Evolutionary conservation across 2,888 invertebrate species (phyloP).

Genomic region (Stegana nigrithorax): DNA sequence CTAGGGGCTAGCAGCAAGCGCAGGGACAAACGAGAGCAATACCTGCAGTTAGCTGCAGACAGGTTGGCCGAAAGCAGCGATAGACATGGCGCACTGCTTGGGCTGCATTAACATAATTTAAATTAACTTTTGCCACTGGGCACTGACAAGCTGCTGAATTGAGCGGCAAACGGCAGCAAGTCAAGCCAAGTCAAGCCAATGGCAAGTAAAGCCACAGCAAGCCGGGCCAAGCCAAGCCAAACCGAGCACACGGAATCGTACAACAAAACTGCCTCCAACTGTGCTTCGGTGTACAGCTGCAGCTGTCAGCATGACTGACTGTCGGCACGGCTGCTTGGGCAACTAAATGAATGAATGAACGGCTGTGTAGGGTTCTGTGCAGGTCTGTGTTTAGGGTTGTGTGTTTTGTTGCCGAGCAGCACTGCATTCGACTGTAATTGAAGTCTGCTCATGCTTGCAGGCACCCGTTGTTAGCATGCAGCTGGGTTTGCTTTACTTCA

Average conservation of each 20-base stretch:
- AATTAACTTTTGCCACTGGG: constrained; percentile 32
- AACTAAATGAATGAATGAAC: not conserved
- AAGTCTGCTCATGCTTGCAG: too few species aligned
- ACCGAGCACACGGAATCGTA: not conserved
- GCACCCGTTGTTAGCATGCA: too few species aligned
- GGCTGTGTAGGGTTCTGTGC: too few species aligned
- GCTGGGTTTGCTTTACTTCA: too few species aligned
- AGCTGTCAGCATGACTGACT: not conserved
- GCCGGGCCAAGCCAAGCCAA: not conserved
- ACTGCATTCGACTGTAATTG: constrained; percentile 1
- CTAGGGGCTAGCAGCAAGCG: not conserved
- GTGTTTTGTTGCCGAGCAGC: not conserved
- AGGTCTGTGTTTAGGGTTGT: not conserved
- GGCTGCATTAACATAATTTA: constrained; percentile 47
- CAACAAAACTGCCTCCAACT: too few species aligned
- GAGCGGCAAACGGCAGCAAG: constrained; percentile 3
- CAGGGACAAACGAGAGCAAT: not conserved
- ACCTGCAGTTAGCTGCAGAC: not conserved
- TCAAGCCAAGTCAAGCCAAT: not conserved
- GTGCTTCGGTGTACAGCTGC: too few species aligned
- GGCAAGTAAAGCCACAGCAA: too few species aligned
- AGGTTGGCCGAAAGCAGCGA: not conserved
- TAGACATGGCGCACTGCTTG: not conserved
- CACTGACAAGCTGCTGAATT: constrained; percentile 23
- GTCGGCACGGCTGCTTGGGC: not conserved